These are phyloP conservation scores for Microplitis demolitor DNA, from an alignment of 1,140 invertebrate species.

Conservation along the genomic window DNA sequence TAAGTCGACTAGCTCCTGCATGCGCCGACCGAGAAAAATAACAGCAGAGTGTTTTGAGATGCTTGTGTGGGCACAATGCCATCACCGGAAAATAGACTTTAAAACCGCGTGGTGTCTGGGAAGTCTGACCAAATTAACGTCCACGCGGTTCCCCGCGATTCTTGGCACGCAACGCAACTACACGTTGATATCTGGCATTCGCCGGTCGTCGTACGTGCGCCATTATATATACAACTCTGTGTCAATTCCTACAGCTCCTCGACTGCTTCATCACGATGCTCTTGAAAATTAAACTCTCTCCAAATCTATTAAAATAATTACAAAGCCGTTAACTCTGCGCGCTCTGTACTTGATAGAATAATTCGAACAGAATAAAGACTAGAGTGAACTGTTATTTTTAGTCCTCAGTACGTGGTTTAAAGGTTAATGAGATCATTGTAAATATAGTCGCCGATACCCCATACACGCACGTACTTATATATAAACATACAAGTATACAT, in stretches of 20 bases:
- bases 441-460: too few species aligned
- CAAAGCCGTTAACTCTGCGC: too few species aligned
- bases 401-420: too few species aligned
- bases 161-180: conserved; percentile 39
- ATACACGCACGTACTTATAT: neutral
- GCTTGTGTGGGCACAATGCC: neutral
- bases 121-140: conserved; percentile 52
- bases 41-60: neutral
- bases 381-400: too few species aligned
- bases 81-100: conserved; percentile 41
- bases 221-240: too few species aligned
- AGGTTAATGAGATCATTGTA: too few species aligned
- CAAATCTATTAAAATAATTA: too few species aligned
- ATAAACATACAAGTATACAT: neutral
- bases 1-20: neutral
- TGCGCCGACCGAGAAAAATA: neutral
- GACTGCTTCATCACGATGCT: neutral
- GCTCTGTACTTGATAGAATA: too few species aligned
- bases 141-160: conserved; percentile 53
- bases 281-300: neutral
- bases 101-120: conserved; percentile 57
- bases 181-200: neutral
- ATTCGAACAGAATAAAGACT: neutral
- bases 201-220: too few species aligned
- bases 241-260: too few species aligned